phyloP scores from a whole-genome alignment of 2,113 vertebrate species.

The Pteronura brasiliensis region DNA sequence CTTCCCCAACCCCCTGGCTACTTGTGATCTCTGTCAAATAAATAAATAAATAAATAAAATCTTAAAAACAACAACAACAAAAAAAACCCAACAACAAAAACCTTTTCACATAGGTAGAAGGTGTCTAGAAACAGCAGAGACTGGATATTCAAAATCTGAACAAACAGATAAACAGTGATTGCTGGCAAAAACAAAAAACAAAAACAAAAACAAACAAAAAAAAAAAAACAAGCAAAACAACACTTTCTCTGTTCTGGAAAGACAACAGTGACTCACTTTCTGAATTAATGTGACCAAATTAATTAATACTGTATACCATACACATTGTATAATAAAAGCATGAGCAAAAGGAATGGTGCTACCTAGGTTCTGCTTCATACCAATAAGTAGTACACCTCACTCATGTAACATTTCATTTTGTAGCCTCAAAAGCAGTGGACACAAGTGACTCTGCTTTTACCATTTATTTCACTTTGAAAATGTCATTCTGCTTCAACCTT shows the following conservation, averaged over 20 bases:
- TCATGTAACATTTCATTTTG: neutral
- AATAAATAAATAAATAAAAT: too few species aligned
- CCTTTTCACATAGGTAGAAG: neutral
- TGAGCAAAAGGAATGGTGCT: neutral
- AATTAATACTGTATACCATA: neutral
- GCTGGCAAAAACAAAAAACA: neutral
- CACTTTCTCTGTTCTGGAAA: neutral
- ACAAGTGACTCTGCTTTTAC: neutral
- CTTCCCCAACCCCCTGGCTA: rapidly evolving
- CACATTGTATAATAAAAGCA: neutral
- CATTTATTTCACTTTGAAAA: neutral
- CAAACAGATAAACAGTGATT: neutral
- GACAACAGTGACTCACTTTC: neutral
- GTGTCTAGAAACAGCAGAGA: neutral
- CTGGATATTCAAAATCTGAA: neutral
- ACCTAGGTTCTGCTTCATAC: neutral
- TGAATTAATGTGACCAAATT: neutral
- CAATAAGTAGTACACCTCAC: neutral
- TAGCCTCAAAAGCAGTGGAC: neutral
- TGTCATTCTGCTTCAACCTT: neutral
- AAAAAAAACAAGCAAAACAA: neutral
- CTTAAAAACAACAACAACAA: neutral
- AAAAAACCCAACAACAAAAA: neutral
- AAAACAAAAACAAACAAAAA: too few species aligned
- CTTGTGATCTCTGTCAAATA: too few species aligned